Conservation (phyloP, 1,140 invertebrate species). For the Drosophila orosa region DNA sequence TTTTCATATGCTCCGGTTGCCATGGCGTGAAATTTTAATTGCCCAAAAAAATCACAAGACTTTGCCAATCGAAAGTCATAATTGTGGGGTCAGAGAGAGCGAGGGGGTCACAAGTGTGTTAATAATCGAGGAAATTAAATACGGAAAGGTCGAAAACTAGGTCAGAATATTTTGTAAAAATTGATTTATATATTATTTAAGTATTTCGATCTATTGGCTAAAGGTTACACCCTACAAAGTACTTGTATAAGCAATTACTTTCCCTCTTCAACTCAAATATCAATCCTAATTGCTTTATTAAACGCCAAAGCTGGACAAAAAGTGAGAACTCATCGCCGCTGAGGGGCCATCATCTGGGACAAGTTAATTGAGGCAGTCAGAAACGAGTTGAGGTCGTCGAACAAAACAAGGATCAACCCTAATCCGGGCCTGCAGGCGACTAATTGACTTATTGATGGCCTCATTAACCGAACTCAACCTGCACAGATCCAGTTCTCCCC, state of each 20-base stretch:
- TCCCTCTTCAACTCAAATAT: not conserved
- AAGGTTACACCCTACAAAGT: no score
- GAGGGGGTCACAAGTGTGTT: not conserved
- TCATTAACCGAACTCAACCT: slow-evolving; percentile 66
- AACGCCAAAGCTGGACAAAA: not conserved
- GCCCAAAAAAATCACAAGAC: slow-evolving; percentile 53
- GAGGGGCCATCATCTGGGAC: slow-evolving; percentile 15
- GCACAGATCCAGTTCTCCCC: slow-evolving; percentile 29
- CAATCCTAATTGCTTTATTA: slow-evolving; percentile 21
- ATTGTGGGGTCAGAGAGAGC: slow-evolving; percentile 19
- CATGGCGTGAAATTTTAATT: slow-evolving; percentile 78
- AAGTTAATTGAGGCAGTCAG: slow-evolving; percentile 33
- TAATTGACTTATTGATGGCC: slow-evolving; percentile 79
- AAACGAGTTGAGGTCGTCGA: slow-evolving; percentile 24
- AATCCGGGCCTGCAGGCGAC: slow-evolving; percentile 51
- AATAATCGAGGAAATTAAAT: no score
- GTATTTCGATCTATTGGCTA: not conserved
- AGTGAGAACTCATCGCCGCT: not conserved
- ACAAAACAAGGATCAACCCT: slow-evolving; percentile 43
- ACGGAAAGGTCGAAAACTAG: no score
- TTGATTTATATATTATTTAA: no score
- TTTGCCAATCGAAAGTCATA: slow-evolving; percentile 33
- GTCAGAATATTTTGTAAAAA: not conserved
- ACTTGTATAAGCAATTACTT: not conserved
- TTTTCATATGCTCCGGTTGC: slow-evolving; percentile 61